Base-by-base conservation (phyloP, 2,797 vertebrate species). In the Acanthopagrus latus region DNA sequence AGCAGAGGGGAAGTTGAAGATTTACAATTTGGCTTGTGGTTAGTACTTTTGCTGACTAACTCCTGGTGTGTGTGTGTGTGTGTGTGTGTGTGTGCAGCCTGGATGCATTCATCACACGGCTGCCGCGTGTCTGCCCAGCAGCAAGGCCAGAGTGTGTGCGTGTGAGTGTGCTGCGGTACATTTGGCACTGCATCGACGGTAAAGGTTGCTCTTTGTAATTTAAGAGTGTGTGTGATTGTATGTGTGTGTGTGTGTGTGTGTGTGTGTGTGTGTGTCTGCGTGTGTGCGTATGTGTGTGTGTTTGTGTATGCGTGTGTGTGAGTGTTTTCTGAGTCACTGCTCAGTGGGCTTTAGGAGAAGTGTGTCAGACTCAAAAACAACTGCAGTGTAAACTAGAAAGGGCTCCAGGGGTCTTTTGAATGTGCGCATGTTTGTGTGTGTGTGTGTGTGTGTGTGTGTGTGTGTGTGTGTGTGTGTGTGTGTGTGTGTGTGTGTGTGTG, bases 1-100 rank as follows among this genome's bases (percentile, higher is more conserved):
- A 84, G 71, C 71, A 47, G 67, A 62, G 69, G 74, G 75, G 62
- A 69, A 86, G 83, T 78, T 62, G 51, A 52, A 80, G 64, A 81
- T 84, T 86, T 87, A 87, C 77, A 81, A 86, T 47, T 81, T 60
- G 57, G 47, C 60, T 33, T 72, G 84, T 18, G 87, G 83, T 88
- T 73, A 38, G 33, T 29, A 70, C 41, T 75, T 86, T 55, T 85
- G 78, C 84, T 87, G 89, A 87, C 78, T 90, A 89, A 89, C 46
- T 52, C 41, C 68, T 33, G 47, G 63, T 63, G 57, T 55, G 7
- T 77, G 66, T 50, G 52, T 81, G 65, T 64, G 57, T 73, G 63
- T 56, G 8, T 65, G 50, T 55, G 38, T 58, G 58, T 54, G 65
- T 80, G 51, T 50, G 51, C 20, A 20, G n/a, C 23, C 27, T 27